Evolutionary conservation across 1,140 invertebrate species (phyloP).

Genomic region (Atta cephalotes): DNA sequence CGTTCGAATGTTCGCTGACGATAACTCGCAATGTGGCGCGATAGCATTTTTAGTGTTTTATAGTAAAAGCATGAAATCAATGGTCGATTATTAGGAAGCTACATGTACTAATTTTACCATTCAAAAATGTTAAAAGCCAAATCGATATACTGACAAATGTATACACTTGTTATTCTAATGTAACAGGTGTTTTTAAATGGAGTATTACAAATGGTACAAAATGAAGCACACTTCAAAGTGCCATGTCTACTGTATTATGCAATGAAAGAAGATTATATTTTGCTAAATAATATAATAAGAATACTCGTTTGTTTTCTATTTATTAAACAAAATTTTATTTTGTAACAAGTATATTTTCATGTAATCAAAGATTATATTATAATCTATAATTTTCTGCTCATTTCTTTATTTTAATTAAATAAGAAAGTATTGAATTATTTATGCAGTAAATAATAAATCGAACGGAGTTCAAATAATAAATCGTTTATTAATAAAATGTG

Average conservation of each 20-base stretch:
- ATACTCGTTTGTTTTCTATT: neutral
- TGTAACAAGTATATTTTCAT: too few relatives aligned
- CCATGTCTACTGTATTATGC: neutral
- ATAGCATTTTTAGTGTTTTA: neutral
- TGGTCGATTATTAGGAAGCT: neutral
- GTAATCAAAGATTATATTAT: neutral
- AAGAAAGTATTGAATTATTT: neutral
- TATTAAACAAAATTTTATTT: too few relatives aligned
- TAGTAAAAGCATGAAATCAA: neutral
- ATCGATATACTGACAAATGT: neutral
- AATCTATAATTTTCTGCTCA: neutral
- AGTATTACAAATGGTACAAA: neutral
- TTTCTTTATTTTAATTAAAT: neutral
- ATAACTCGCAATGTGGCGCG: neutral
- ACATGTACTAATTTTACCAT: too few relatives aligned
- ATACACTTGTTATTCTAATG: neutral
- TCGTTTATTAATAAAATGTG: neutral
- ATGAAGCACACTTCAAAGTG: neutral
- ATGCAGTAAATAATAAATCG: neutral
- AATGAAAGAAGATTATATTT: neutral
- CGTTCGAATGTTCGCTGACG: neutral
- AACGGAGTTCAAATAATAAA: neutral
- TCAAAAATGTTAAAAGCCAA: neutral
- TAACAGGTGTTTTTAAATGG: neutral
- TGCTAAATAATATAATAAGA: neutral